phyloP scores from a whole-genome alignment of 2,888 invertebrate species.

The Flexamia atlantica region DNA sequence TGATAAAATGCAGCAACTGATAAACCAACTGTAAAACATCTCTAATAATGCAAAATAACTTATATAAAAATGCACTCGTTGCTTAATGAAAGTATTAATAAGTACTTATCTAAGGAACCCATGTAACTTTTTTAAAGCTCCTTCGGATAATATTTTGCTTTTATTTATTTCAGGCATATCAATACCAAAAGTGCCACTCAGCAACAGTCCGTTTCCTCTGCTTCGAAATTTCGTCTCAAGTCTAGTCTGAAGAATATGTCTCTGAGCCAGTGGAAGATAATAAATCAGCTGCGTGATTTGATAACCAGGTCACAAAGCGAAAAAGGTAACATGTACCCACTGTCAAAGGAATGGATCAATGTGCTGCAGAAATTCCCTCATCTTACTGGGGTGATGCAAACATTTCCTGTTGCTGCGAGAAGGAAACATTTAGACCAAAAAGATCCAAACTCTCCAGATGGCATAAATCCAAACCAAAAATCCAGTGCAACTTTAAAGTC shows the following conservation, averaged over 20 bases:
- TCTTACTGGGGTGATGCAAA: conserved; percentile 72
- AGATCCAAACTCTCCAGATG: conserved; percentile 26
- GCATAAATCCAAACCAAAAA: conserved; percentile 41
- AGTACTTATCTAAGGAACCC: too few relatives aligned
- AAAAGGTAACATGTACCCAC: conserved; percentile 74
- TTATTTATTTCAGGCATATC: conserved; percentile 59
- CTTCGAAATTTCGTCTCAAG: conserved; percentile 49
- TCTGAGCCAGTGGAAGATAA: conserved; percentile 75
- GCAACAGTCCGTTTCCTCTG: conserved; percentile 30
- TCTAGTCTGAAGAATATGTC: conserved; percentile 71
- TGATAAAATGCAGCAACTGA: too few relatives aligned
- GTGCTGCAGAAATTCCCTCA: conserved; percentile 76
- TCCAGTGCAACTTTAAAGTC: background rate
- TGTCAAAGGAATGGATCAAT: conserved; percentile 77
- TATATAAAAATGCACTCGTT: too few relatives aligned
- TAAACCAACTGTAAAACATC: too few relatives aligned
- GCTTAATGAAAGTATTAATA: too few relatives aligned
- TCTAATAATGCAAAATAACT: too few relatives aligned
- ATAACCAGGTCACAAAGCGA: conserved; percentile 75
- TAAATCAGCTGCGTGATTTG: conserved; percentile 76
- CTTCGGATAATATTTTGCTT: conserved; percentile 2
- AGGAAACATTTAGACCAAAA: conserved; percentile 65
- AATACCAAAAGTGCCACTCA: conserved; percentile 59
- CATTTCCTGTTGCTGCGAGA: conserved; percentile 65
- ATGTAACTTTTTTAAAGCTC: too few relatives aligned